phyloP scores from a whole-genome alignment of 2,888 invertebrate species.

The Chalcis sispes region DNA sequence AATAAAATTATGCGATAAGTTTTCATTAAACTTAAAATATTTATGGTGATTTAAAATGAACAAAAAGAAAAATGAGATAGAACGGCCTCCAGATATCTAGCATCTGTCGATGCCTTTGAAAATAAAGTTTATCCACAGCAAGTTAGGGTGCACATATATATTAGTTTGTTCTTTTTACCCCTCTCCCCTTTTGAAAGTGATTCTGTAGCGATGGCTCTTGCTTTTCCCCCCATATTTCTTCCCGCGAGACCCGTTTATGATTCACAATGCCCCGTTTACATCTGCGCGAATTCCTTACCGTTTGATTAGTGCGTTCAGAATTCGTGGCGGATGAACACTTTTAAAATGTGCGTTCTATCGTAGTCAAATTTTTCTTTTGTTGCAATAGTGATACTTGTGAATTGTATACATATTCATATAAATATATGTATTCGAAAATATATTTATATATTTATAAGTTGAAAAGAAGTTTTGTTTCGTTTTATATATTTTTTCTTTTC shows the following conservation, averaged over 20 bases:
- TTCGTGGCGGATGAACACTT: constrained; percentile 31
- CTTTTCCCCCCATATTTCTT: constrained; percentile 26
- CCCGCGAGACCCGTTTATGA: constrained; percentile 31
- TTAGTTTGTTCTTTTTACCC: constrained; percentile 33
- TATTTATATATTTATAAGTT: too few relatives aligned
- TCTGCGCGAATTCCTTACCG: constrained; percentile 47
- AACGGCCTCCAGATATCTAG: background rate
- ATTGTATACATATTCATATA: too few relatives aligned
- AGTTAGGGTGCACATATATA: constrained; percentile 31
- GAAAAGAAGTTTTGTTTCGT: too few relatives aligned
- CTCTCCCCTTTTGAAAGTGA: constrained; percentile 38
- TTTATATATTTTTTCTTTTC: too few relatives aligned
- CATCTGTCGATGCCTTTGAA: constrained; percentile 61
- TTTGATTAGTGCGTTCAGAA: constrained; percentile 40
- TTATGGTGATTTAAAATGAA: too few relatives aligned
- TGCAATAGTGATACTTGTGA: background rate
- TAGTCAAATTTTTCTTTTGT: constrained; percentile 8
- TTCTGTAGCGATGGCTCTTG: constrained; percentile 35
- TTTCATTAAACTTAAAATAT: too few relatives aligned
- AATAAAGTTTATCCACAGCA: constrained; percentile 45
- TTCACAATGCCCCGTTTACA: constrained; percentile 39
- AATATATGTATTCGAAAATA: too few relatives aligned
- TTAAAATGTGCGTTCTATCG: constrained; percentile 45
- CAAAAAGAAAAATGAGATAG: too few relatives aligned
- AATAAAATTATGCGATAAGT: too few relatives aligned